Evolutionary conservation across 2,113 vertebrate species (phyloP).

Genomic region (Onychorhynchus coronatus): DNA sequence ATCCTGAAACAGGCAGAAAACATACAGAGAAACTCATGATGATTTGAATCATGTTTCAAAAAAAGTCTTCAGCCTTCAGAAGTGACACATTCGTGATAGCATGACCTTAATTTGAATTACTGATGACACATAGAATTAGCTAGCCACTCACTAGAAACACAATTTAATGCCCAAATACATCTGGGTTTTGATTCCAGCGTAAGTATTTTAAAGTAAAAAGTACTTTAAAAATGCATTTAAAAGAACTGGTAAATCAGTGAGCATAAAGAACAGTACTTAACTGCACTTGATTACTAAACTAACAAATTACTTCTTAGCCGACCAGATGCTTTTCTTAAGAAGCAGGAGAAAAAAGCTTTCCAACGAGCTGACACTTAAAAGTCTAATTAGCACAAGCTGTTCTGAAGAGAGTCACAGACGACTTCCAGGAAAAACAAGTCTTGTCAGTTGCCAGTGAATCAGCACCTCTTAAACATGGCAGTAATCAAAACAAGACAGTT

Average conservation of each 20-base stretch:
- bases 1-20: not conserved
- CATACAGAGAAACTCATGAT: not conserved
- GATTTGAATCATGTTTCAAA: not conserved
- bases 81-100: not conserved
- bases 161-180: not conserved
- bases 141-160: not conserved
- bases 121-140: not conserved
- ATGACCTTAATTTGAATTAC: not conserved
- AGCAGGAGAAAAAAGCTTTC: constrained; percentile 5
- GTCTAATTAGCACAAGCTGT: constrained; percentile 11
- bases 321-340: constrained; percentile 36
- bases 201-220: not conserved
- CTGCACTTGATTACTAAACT: not conserved
- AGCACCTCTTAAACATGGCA: not conserved
- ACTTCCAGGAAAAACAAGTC: not conserved
- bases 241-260: not conserved
- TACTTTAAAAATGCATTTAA: not conserved
- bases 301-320: not conserved
- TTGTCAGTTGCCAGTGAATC: not conserved
- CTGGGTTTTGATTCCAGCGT: not conserved
- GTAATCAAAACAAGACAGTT: not conserved
- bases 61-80: not conserved
- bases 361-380: not conserved
- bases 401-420: not conserved
- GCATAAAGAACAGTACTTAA: not conserved